Conservation (phyloP, 2,888 invertebrate genomes). For the Limnephilus lunatus region DNA sequence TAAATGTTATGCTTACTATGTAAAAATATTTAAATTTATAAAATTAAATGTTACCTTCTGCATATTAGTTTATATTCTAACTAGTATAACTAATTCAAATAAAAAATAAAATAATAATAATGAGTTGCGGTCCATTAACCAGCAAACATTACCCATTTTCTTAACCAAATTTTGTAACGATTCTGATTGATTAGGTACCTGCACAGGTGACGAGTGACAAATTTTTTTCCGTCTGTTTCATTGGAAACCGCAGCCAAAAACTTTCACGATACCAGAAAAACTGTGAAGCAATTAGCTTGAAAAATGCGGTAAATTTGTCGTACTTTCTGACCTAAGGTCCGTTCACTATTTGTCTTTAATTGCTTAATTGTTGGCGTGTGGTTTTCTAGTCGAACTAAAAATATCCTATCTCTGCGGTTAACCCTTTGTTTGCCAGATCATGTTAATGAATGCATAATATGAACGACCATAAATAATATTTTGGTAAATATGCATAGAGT, state of each 20-base stretch:
- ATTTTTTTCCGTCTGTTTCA: neutral
- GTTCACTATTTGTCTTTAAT: neutral
- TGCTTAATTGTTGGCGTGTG: neutral
- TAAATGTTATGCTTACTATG: no score
- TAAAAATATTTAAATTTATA: no score
- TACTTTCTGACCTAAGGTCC: neutral
- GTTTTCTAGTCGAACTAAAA: neutral
- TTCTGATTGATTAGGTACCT: neutral
- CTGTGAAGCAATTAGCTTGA: neutral
- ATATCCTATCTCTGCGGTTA: neutral
- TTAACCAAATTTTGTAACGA: neutral
- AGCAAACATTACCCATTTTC: neutral
- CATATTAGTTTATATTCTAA: no score
- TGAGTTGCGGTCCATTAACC: neutral
- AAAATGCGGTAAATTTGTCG: neutral
- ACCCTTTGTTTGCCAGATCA: neutral
- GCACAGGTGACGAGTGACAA: neutral
- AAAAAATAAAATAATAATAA: neutral
- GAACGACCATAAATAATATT: no score
- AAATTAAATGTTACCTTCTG: no score
- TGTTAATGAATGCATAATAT: neutral
- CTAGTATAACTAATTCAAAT: no score
- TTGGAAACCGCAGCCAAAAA: neutral
- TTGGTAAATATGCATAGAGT: no score
- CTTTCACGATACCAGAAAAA: neutral